These are phyloP conservation scores for Oncorhynchus gorbuscha DNA, from an alignment of 2,113 vertebrate species.

Conservation along the genomic window DNA sequence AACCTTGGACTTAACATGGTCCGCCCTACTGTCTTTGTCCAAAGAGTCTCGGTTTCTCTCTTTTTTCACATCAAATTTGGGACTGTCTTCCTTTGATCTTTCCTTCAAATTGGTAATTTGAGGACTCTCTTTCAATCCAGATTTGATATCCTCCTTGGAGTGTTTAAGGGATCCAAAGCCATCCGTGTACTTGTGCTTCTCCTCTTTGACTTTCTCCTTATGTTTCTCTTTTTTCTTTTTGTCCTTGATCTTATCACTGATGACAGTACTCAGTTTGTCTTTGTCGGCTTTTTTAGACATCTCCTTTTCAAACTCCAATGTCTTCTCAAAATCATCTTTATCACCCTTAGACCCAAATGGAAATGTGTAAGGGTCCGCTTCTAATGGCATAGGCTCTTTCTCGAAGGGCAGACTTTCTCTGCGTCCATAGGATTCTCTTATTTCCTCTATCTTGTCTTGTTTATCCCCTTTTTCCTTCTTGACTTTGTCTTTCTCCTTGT, in stretches of 20 bases:
- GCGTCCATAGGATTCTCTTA: slow-evolving; percentile 80
- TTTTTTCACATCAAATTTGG: slow-evolving; percentile 83
- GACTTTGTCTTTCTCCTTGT: slow-evolving; percentile 86
- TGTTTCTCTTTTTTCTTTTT: slow-evolving; percentile 93
- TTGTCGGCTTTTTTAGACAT: slow-evolving; percentile 88
- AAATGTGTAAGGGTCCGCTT: slow-evolving; percentile 84
- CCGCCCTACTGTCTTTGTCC: slow-evolving; percentile 84
- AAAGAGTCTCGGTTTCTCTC: slow-evolving; percentile 83
- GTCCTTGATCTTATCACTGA: slow-evolving; percentile 79
- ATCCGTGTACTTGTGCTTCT: slow-evolving; percentile 87
- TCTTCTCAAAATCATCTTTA: slow-evolving; percentile 86
- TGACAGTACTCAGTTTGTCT: slow-evolving; percentile 78
- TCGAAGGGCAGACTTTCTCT: slow-evolving; percentile 88
- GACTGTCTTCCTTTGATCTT: slow-evolving; percentile 84
- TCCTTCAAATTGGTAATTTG: slow-evolving; percentile 81
- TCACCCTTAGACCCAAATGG: slow-evolving; percentile 82
- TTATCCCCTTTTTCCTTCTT: slow-evolving; percentile 91
- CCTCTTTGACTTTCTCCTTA: slow-evolving; percentile 80
- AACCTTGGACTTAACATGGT: slow-evolving; percentile 78
- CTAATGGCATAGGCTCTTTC: slow-evolving; percentile 83
- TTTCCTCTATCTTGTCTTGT: slow-evolving; percentile 86
- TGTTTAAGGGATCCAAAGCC: slow-evolving; percentile 84
- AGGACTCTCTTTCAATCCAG: slow-evolving; percentile 77
- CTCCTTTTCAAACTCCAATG: slow-evolving; percentile 88
- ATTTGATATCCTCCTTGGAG: slow-evolving; percentile 88